Base-by-base conservation (phyloP, 2,888 invertebrate species). In the Dryobotodes eremita region DNA sequence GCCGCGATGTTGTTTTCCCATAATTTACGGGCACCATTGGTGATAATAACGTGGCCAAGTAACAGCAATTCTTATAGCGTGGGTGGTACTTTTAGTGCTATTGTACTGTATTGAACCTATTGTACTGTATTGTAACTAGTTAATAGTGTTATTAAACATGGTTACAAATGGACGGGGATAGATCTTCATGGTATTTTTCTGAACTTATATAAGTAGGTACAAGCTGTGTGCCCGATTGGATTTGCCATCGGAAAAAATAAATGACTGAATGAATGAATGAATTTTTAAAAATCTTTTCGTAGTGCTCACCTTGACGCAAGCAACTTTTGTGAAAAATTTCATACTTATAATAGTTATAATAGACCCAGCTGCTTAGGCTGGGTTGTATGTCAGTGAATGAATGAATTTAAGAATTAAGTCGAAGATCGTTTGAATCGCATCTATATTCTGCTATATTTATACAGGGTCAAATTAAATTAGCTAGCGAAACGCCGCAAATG, bases 1-100 rank as follows among this genome's bases (percentile, higher is more conserved):
- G 89, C 89, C 90, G 87, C 90, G 91, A 90, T 89, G 87, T 89
- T 89, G 87, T 90, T 91, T 93, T 93, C 93, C 92, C 94, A 94
- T 95, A 95, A 95, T 95, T 95, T 95, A 94, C 92, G 91, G 90
- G 88, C 89, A 82, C 90, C 90, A 89, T 88, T 92, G 93, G 96
- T 95, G 96, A 96, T 96, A 96, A 96, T 95, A 91, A 95, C 92
- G 93, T 92, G 83, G 36, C 69, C 71, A 50, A n/a, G 72, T 86
- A 80, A 86, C 83, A 85, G 77, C 84, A 83, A 84, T 86, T 79
- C 79, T 77, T 78, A 71, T 72, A 78, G 84, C 82, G 89, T 92
- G 92, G 92, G 92, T 93, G 93, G 93, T 89, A 88, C 86, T 70
- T 26, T 70, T 36, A 50, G 17, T 82, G 46, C 23, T 53, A 36